phyloP scores from a whole-genome alignment of 2,797 vertebrate species.

The Antrozous pallidus region DNA sequence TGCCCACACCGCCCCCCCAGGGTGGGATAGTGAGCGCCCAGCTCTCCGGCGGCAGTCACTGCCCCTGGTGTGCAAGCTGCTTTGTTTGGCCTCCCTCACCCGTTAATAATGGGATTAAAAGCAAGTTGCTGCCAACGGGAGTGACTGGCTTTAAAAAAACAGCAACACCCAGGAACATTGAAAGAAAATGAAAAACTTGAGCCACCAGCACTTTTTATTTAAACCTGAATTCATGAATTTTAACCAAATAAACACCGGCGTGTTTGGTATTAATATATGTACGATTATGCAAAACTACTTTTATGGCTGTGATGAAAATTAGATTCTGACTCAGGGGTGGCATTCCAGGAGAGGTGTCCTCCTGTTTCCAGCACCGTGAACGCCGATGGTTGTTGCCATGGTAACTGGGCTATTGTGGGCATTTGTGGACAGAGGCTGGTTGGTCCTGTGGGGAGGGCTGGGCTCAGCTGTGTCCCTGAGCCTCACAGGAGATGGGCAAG shows the following conservation, averaged over 20 bases:
- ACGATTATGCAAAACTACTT: conserved; percentile 79
- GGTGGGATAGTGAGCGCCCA: fast-evolving
- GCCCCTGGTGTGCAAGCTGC: not conserved
- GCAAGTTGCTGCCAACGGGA: conserved; percentile 41
- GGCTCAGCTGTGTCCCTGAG: not conserved
- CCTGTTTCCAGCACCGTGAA: conserved; percentile 68
- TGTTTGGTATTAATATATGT: conserved; percentile 76
- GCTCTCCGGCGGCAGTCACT: fast-evolving
- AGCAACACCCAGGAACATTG: not conserved
- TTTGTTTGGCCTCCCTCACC: conserved; percentile 42
- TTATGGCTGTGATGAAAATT: conserved; percentile 79
- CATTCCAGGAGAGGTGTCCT: conserved; percentile 51
- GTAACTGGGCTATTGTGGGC: conserved; percentile 71
- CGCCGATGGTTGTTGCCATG: conserved; percentile 82
- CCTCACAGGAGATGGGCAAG: not conserved
- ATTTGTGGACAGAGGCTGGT: conserved; percentile 42
- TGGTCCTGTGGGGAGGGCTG: not conserved
- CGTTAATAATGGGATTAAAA: conserved; percentile 73
- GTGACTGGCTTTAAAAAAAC: not conserved
- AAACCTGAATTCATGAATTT: conserved; percentile 80
- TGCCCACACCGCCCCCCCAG: fast-evolving
- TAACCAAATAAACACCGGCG: conserved; percentile 76
- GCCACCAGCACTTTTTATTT: conserved; percentile 78
- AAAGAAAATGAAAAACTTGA: conserved; percentile 41
- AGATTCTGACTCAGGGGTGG: conserved; percentile 70